Evolutionary conservation across 1,140 invertebrate genomes (phyloP).

Genomic region (Zaprionus tsacasi): DNA sequence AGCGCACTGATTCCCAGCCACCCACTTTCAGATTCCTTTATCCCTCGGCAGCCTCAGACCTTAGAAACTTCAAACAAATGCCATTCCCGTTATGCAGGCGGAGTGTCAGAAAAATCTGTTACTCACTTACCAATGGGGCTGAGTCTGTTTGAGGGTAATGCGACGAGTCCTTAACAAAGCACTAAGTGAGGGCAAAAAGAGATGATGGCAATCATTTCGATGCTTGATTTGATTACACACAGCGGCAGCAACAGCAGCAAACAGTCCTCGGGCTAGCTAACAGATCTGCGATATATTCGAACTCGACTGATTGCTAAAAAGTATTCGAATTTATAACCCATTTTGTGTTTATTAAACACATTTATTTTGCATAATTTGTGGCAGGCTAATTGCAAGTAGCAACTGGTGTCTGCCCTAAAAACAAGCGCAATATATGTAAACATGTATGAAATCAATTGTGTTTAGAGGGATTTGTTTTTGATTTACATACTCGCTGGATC

Average conservation of each 20-base stretch:
- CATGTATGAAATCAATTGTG: constrained; percentile 36
- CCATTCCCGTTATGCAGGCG: constrained; percentile 63
- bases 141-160: constrained; percentile 26
- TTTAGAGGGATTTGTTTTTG: background rate
- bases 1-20: constrained; percentile 34
- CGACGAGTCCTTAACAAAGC: constrained; percentile 20
- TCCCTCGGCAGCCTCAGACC: constrained; percentile 1
- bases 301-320: background rate
- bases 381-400: background rate
- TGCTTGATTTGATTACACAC: constrained; percentile 26
- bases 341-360: background rate
- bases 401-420: background rate
- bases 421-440: constrained; percentile 72
- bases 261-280: background rate
- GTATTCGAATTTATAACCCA: background rate
- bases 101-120: constrained; percentile 79
- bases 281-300: background rate
- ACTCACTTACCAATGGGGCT: constrained; percentile 58
- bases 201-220: constrained; percentile 43
- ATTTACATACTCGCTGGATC: background rate
- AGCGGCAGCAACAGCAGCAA: background rate
- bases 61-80: constrained; percentile 81
- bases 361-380: background rate
- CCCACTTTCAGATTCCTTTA: constrained; percentile 18
- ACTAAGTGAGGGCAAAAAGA: background rate